A percentile compares a stretch with the other conserved stretches of the same genome.
phyloP scores from a whole-genome alignment of 2,888 invertebrate species.

The Rhimphoctona megacephalus region DNA sequence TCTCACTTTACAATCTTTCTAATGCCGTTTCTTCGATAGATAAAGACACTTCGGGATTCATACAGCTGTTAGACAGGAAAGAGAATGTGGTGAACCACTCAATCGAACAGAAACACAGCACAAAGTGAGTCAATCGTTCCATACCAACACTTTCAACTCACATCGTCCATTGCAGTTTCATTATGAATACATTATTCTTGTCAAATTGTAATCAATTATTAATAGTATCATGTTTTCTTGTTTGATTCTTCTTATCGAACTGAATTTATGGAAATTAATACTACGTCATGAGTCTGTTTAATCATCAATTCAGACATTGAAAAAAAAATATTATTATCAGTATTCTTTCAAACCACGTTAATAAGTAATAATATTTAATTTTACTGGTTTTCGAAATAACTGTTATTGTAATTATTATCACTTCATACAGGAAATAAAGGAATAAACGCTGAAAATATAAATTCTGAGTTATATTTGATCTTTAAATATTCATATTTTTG shows the following conservation, averaged over 20 bases:
- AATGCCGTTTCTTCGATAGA: slow-evolving; percentile 24
- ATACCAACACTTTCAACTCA: not conserved
- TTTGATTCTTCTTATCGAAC: not conserved
- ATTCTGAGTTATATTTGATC: not conserved
- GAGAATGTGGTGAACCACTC: slow-evolving; percentile 48
- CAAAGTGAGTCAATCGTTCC: slow-evolving; percentile 6
- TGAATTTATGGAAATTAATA: not conserved
- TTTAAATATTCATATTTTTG: not conserved
- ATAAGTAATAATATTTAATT: too few species aligned
- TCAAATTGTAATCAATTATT: not conserved
- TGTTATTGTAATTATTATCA: not conserved
- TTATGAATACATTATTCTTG: slow-evolving; percentile 7
- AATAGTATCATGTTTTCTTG: not conserved
- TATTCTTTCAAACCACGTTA: too few species aligned
- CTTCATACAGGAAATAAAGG: too few species aligned
- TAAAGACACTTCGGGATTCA: slow-evolving; percentile 53
- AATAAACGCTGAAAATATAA: slow-evolving; percentile 11
- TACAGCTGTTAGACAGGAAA: slow-evolving; percentile 34
- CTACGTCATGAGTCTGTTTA: not conserved
- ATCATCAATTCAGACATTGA: not conserved
- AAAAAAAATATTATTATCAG: not conserved
- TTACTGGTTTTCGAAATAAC: not conserved
- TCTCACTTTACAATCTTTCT: slow-evolving; percentile 35
- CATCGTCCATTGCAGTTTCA: not conserved
- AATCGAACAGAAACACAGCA: slow-evolving; percentile 34